Conservation (phyloP, 2,113 vertebrate genomes). For the Phalacrocorax pelagicus region DNA sequence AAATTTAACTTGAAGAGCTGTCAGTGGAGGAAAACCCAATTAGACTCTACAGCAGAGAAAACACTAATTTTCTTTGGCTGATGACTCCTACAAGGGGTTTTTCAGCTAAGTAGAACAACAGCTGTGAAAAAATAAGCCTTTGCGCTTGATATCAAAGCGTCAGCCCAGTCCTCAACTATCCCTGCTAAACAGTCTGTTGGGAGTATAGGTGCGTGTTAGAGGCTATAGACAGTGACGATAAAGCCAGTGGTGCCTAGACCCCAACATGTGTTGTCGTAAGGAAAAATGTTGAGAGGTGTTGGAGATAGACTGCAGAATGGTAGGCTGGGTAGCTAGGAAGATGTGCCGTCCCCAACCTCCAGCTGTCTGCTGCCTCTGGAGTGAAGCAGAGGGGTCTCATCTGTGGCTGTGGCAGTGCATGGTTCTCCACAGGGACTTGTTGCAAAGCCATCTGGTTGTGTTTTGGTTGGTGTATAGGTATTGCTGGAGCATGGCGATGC, state of each 20-base stretch:
- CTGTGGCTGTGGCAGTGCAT: not conserved
- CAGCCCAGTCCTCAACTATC: not conserved
- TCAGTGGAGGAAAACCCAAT: conserved; percentile 37
- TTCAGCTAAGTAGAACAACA: not conserved
- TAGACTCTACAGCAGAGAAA: conserved; percentile 36
- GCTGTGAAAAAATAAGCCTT: not conserved
- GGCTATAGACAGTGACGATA: not conserved
- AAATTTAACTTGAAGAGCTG: conserved; percentile 52
- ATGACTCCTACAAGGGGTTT: not conserved
- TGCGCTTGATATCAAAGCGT: not conserved
- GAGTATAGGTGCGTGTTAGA: not conserved
- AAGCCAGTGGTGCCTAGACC: not conserved
- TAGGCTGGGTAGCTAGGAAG: not conserved
- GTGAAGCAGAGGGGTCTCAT: not conserved
- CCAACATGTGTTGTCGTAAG: not conserved
- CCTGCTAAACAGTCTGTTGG: not conserved
- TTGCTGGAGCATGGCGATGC: not conserved
- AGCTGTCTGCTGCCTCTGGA: not conserved
- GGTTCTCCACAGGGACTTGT: not conserved
- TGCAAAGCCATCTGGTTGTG: not conserved
- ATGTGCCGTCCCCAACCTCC: not conserved
- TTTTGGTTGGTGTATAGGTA: not conserved
- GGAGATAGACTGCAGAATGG: rapidly evolving
- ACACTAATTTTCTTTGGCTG: conserved; percentile 50
- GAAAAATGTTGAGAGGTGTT: not conserved